A percentile compares a stretch with the other conserved stretches of the same genome.
These are phyloP conservation scores for Rhingia campestris DNA, from an alignment of 2,888 invertebrate species.

Conservation along the genomic window DNA sequence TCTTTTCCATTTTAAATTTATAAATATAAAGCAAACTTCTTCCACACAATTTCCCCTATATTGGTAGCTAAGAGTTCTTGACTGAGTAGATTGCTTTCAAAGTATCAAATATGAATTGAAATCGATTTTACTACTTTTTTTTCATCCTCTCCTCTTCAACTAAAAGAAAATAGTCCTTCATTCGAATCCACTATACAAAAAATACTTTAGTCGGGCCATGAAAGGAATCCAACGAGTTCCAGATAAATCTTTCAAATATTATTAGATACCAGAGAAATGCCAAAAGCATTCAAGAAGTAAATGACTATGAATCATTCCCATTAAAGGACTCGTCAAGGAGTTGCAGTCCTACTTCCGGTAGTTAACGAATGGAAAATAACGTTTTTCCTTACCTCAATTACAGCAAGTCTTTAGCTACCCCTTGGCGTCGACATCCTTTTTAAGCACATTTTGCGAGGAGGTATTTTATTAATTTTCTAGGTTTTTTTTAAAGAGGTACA, in stretches of 20 bases:
- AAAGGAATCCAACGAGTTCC: not conserved
- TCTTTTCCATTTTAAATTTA: too few species aligned
- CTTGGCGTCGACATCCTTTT: not conserved
- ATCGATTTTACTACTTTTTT: not conserved
- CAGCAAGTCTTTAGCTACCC: not conserved
- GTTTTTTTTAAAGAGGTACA: not conserved
- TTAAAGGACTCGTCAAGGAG: not conserved
- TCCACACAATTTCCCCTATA: not conserved
- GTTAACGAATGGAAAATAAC: not conserved
- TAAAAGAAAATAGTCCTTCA: too few species aligned
- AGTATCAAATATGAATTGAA: not conserved
- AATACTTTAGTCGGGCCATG: not conserved
- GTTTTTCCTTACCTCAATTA: conserved; percentile 3
- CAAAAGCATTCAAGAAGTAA: not conserved
- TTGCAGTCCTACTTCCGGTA: conserved; percentile 3
- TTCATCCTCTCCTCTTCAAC: not conserved
- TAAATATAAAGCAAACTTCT: not conserved
- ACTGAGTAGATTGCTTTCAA: too few species aligned
- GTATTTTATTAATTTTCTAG: not conserved
- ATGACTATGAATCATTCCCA: conserved; percentile 1
- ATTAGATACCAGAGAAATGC: too few species aligned
- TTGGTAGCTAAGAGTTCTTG: not conserved
- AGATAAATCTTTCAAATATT: not conserved
- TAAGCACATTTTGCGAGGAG: not conserved
- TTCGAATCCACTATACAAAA: not conserved